Conservation (phyloP, 92 coral and sea anemone genomes). For the Porites divaricata region DNA sequence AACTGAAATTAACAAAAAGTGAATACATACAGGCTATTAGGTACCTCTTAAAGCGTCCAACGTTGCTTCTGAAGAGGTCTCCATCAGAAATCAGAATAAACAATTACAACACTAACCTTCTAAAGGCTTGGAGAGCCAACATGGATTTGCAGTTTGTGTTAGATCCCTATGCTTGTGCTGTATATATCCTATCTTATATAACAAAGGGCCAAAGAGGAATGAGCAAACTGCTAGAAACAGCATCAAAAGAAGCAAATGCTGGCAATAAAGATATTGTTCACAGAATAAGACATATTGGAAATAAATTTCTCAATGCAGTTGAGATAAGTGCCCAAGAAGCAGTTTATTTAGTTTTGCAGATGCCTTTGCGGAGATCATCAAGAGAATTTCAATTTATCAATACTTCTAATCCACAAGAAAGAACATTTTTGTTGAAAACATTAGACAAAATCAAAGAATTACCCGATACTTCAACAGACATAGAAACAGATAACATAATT, state of each 20-base stretch:
- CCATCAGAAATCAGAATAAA: slow-evolving; percentile 24
- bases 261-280: slow-evolving; percentile 52
- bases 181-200: slow-evolving; percentile 40
- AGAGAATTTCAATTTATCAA: slow-evolving; percentile 65
- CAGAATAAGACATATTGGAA: slow-evolving; percentile 51
- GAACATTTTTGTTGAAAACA: slow-evolving; percentile 51
- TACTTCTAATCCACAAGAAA: slow-evolving; percentile 64
- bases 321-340: slow-evolving; percentile 71
- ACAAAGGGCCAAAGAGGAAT: slow-evolving; percentile 69
- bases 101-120: background rate
- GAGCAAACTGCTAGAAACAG: slow-evolving; percentile 61
- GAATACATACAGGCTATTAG: slow-evolving; percentile 23
- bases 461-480: slow-evolving; percentile 57
- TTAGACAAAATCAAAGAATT: slow-evolving; percentile 52
- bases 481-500: slow-evolving; percentile 55
- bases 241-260: slow-evolving; percentile 56
- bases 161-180: slow-evolving; percentile 64
- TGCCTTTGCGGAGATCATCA: slow-evolving; percentile 55
- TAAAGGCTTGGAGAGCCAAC: slow-evolving; percentile 59
- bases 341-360: slow-evolving; percentile 62
- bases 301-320: slow-evolving; percentile 64
- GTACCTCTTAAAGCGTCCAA: slow-evolving; percentile 35
- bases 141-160: slow-evolving; percentile 59
- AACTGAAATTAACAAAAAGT: slow-evolving; percentile 33
- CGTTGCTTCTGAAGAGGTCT: slow-evolving; percentile 21